phyloP scores from a whole-genome alignment of 2,888 invertebrate genomes.

The Lottia scabra region DNA sequence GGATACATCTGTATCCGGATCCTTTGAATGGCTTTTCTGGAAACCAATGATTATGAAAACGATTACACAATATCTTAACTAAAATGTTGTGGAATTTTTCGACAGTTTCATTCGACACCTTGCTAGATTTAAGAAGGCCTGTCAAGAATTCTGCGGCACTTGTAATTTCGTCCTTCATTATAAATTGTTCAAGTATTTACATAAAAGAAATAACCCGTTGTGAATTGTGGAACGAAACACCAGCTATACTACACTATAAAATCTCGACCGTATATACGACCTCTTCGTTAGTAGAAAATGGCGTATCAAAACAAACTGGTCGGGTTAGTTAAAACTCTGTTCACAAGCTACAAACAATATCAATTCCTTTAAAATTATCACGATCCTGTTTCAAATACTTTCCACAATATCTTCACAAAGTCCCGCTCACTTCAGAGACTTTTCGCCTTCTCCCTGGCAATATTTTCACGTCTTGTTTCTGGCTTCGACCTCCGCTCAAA shows the following conservation, averaged over 20 bases:
- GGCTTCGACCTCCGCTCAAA: constrained; percentile 13
- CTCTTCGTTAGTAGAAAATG: not conserved
- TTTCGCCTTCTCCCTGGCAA: not conserved
- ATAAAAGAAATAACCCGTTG: not conserved
- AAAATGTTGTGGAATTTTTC: constrained; percentile 44
- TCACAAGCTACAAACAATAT: not conserved
- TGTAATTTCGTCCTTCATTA: constrained; percentile 63
- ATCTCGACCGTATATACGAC: not conserved
- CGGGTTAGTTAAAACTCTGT: not conserved
- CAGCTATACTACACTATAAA: not conserved
- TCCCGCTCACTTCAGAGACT: constrained; percentile 3
- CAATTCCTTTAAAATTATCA: no score
- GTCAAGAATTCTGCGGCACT: constrained; percentile 58
- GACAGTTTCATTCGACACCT: constrained; percentile 39
- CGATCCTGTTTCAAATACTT: no score
- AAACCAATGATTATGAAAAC: constrained; percentile 80
- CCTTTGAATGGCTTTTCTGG: constrained; percentile 80
- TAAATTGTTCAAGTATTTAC: constrained; percentile 7
- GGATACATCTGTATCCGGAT: constrained; percentile 79
- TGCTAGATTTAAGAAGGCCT: constrained; percentile 43
- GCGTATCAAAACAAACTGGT: not conserved
- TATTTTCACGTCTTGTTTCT: constrained; percentile 8
- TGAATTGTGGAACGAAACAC: not conserved
- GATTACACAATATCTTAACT: constrained; percentile 52
- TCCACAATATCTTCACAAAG: not conserved